phyloP scores from a whole-genome alignment of 2,888 invertebrate species.

The Platycheirus rosarum region DNA sequence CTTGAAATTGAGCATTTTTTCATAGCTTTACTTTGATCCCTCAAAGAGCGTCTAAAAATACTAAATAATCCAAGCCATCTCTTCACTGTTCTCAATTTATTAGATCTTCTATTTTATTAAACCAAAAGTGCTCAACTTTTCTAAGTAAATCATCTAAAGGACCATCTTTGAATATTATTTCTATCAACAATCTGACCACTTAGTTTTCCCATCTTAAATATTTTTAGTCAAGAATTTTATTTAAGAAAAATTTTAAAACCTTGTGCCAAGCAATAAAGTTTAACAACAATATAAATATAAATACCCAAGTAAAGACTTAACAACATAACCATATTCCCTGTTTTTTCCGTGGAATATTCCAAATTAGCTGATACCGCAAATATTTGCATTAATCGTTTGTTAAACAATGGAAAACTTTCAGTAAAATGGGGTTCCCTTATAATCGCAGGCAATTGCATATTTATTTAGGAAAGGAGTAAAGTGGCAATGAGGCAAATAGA shows the following conservation, averaged over 20 bases:
- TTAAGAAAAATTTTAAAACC: neutral
- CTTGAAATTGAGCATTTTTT: no score
- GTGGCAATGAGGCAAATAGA: conserved; percentile 16
- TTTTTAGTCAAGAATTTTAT: neutral
- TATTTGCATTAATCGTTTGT: conserved; percentile 64
- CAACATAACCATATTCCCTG: conserved; percentile 15
- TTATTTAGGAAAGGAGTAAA: conserved; percentile 17
- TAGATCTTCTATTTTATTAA: no score
- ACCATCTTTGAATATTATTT: no score
- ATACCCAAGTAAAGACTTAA: conserved; percentile 4
- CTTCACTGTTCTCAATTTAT: no score
- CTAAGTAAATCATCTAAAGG: no score
- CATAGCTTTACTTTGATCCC: no score
- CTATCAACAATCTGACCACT: neutral
- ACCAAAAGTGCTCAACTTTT: no score
- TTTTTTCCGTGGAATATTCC: conserved; percentile 28
- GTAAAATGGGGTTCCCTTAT: conserved; percentile 8
- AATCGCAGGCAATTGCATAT: conserved; percentile 17
- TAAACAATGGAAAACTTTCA: conserved; percentile 60
- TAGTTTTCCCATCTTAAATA: neutral
- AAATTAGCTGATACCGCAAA: conserved; percentile 70
- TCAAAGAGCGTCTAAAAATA: no score
- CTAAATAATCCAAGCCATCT: no score
- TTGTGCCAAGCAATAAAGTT: conserved; percentile 4
- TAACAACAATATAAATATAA: conserved; percentile 8